phyloP scores from a whole-genome alignment of 2,797 vertebrate genomes.

The Aeoliscus strigatus region DNA sequence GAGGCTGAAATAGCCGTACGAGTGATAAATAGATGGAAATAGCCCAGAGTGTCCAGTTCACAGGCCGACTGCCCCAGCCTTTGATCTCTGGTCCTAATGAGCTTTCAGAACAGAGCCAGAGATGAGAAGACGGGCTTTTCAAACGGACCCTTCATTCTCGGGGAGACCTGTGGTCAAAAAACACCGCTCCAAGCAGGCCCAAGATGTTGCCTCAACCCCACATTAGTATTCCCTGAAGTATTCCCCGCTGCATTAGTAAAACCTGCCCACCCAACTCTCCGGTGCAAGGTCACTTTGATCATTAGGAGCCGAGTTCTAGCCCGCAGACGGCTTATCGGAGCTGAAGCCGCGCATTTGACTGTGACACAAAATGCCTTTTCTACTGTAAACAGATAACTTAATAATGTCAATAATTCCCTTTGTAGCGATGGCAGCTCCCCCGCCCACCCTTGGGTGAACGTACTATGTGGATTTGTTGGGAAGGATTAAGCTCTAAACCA shows the following conservation, averaged over 20 bases:
- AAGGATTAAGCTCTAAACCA: slow-evolving; percentile 67
- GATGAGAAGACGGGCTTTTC: slow-evolving; percentile 62
- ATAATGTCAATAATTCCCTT: slow-evolving; percentile 72
- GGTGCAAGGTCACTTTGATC: slow-evolving; percentile 63
- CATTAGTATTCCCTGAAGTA: slow-evolving; percentile 67
- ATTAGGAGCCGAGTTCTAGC: slow-evolving; percentile 40
- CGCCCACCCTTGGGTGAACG: slow-evolving; percentile 49
- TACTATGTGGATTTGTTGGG: slow-evolving; percentile 59
- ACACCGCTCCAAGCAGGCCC: slow-evolving; percentile 48
- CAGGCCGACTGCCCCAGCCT: slow-evolving; percentile 53
- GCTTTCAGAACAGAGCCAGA: slow-evolving; percentile 62
- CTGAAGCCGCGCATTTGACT: slow-evolving; percentile 43
- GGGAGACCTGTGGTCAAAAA: slow-evolving; percentile 54
- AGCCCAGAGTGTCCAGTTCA: slow-evolving; percentile 64
- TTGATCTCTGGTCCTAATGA: slow-evolving; percentile 74
- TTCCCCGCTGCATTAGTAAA: slow-evolving; percentile 57
- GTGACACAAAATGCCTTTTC: slow-evolving; percentile 43
- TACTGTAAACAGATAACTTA: slow-evolving; percentile 63
- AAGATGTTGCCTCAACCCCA: slow-evolving; percentile 61
- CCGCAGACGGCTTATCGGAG: slow-evolving; percentile 31
- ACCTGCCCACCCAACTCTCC: slow-evolving; percentile 47
- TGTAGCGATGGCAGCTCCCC: slow-evolving; percentile 58
- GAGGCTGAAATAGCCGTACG: slow-evolving; percentile 22
- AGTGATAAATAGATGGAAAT: slow-evolving; percentile 66
- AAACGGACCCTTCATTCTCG: slow-evolving; percentile 60